Conservation (phyloP, 2,888 invertebrate species). For the Phyllotreta striolata region DNA sequence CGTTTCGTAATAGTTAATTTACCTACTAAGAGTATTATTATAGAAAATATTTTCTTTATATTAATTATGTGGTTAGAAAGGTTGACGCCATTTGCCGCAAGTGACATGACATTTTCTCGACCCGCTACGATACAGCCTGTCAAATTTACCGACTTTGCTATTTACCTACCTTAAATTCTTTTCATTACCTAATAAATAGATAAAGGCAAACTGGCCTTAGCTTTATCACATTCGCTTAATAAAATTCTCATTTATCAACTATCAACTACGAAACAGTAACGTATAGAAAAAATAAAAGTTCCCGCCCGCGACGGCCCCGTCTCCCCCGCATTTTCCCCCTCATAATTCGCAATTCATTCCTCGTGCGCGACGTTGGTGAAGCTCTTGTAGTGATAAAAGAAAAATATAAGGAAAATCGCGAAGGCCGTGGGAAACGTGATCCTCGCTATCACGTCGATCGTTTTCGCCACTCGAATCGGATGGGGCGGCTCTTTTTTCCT, state of each 20-base stretch:
- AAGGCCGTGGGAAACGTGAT: slow-evolving; percentile 94
- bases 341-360: slow-evolving; percentile 29
- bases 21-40: too few species aligned
- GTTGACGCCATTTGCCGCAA: too few species aligned
- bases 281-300: background rate
- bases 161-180: slow-evolving; percentile 6
- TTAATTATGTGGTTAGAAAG: too few species aligned
- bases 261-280: slow-evolving; percentile 27
- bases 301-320: background rate
- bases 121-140: too few species aligned
- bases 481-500: slow-evolving; percentile 92
- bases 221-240: slow-evolving; percentile 32
- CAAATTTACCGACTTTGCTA: background rate
- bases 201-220: slow-evolving; percentile 28
- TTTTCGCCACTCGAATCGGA: slow-evolving; percentile 92
- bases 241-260: slow-evolving; percentile 28
- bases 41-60: too few species aligned
- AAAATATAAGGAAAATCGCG: slow-evolving; percentile 92
- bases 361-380: slow-evolving; percentile 68
- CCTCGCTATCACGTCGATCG: slow-evolving; percentile 92
- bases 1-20: too few species aligned
- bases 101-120: too few species aligned
- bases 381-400: slow-evolving; percentile 94
- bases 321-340: background rate
- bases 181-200: slow-evolving; percentile 26